These are phyloP conservation scores for Eclectus roratus DNA, from an alignment of 2,113 vertebrate genomes.

Conservation along the genomic window DNA sequence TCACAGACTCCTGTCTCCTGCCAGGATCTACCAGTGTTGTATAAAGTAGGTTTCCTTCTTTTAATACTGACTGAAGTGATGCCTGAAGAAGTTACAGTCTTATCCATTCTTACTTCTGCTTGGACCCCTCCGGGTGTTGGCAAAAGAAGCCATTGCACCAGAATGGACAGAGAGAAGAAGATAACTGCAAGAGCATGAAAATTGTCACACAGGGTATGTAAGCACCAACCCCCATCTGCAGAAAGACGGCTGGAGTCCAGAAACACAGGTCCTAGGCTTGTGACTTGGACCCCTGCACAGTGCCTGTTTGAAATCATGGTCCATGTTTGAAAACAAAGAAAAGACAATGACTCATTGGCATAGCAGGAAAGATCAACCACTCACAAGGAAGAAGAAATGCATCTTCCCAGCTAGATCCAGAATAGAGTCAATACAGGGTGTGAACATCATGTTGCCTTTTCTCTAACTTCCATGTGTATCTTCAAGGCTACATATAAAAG, in stretches of 20 bases:
- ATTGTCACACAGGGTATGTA: no score
- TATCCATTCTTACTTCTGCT: accelerated
- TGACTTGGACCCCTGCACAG: background rate
- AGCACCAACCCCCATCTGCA: background rate
- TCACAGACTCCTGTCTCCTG: background rate
- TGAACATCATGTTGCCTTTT: background rate
- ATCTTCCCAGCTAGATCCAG: background rate
- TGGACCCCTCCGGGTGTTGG: no score
- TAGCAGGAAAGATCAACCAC: background rate
- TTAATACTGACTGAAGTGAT: background rate
- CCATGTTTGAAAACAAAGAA: background rate
- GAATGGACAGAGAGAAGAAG: background rate
- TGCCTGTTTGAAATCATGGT: accelerated
- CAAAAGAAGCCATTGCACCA: background rate
- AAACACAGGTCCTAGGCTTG: background rate
- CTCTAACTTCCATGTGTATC: background rate
- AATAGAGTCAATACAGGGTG: no score
- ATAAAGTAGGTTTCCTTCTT: background rate
- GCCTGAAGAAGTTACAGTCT: background rate
- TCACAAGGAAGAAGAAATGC: background rate
- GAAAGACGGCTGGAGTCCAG: background rate
- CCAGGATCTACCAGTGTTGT: background rate
- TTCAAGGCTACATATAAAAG: background rate
- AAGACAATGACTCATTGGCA: background rate
- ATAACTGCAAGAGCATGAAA: background rate